These are phyloP conservation scores for Leptopilina drosophilae DNA, from an alignment of 2,888 invertebrate species.

Conservation along the genomic window DNA sequence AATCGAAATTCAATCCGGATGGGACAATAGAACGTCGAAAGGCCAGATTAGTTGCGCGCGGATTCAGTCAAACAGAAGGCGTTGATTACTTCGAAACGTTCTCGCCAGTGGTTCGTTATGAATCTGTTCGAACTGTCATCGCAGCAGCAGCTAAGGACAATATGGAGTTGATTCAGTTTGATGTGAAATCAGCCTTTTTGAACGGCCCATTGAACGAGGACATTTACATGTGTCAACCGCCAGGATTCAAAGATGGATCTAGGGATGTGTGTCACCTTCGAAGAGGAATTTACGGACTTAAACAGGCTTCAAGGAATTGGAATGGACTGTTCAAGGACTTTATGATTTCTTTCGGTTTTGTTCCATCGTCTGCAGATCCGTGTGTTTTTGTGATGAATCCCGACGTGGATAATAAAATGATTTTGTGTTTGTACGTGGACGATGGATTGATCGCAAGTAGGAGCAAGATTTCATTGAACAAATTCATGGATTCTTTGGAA, in stretches of 20 bases:
- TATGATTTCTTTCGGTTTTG: not conserved
- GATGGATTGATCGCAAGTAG: constrained; percentile 49
- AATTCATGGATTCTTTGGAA: constrained; percentile 31
- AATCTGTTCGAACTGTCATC: constrained; percentile 59
- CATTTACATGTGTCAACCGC: constrained; percentile 68
- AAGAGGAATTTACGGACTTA: constrained; percentile 68
- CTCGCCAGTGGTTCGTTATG: constrained; percentile 62
- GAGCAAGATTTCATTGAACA: not conserved
- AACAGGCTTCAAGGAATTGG: constrained; percentile 69
- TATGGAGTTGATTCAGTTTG: constrained; percentile 60
- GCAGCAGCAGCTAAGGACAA: constrained; percentile 57
- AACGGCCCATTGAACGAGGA: constrained; percentile 62
- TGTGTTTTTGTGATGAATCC: constrained; percentile 59
- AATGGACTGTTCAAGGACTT: constrained; percentile 62
- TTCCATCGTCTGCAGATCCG: constrained; percentile 56
- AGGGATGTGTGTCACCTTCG: constrained; percentile 63
- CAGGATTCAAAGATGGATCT: constrained; percentile 64
- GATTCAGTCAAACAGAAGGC: constrained; percentile 60
- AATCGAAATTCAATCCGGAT: constrained; percentile 54
- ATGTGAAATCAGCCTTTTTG: constrained; percentile 67
- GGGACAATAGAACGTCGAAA: constrained; percentile 59
- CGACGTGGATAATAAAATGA: constrained; percentile 20
- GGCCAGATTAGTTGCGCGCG: constrained; percentile 63
- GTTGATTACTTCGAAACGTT: constrained; percentile 66
- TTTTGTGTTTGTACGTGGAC: constrained; percentile 51